Base-by-base conservation (phyloP, 2,888 invertebrate species). In the Euphydryas editha region DNA sequence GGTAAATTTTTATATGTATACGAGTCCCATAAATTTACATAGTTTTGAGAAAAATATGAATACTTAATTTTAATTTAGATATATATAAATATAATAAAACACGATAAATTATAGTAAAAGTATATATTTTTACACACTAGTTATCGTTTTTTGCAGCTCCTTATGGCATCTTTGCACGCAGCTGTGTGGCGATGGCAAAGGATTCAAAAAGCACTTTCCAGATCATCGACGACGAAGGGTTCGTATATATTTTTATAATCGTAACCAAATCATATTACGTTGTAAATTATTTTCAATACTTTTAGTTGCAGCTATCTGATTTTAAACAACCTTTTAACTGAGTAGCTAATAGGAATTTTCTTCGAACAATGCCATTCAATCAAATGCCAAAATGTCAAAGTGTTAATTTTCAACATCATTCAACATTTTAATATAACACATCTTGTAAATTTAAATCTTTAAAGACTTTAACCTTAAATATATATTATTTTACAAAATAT, bases 111-210 rank as follows among this genome's bases (percentile, higher is more conserved):
- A n/a, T n/a, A n/a, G n/a, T n/a, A n/a, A n/a, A n/a, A n/a, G n/a
- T n/a, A n/a, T n/a, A n/a, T n/a, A n/a, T n/a, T n/a, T n/a, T n/a
- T n/a, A n/a, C n/a, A n/a, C n/a, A n/a, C n/a, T n/a, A n/a, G n/a
- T n/a, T n/a, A n/a, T n/a, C n/a, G n/a, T n/a, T 68, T 80, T 80
- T 78, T 89, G 85, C 90, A 98, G 98, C 98, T 88, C 98, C 98
- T 6, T 98, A 98, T 81, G 98, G 98, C 78, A 98, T 98, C 80
- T 98, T 98, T 85, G 98, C 98, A 51, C 95, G 98, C 84, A 98
- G 98, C 84, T 98, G 98, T 90, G 97, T 98, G 67, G 98, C 98
- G 69, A 98, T 98, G 98, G 98, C 98, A 65, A 98, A 98, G 90
- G 98, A 98, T 87, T 97, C 98, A 5, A 97, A 98, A 91, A 98